Percentiles rank a stretch among this genome's conserved stretches.
These are phyloP conservation scores for Atrina japonica DNA, from an alignment of 2,888 invertebrate species.

Conservation along the genomic window DNA sequence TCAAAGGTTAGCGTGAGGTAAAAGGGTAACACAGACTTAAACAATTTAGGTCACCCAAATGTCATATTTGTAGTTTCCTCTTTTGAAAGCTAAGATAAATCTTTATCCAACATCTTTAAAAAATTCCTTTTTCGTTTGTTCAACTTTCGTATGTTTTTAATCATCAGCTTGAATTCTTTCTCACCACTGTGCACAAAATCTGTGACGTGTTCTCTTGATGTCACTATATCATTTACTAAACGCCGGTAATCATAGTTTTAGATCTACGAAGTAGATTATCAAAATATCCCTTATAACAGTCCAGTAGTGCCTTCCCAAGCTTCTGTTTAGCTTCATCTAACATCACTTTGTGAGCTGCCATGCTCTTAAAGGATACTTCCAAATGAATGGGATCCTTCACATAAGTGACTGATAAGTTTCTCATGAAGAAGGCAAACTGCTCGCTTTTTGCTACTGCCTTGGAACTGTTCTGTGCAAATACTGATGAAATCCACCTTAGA, in stretches of 20 bases:
- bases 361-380: conserved; percentile 16
- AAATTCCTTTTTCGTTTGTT: conserved; percentile 22
- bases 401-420: conserved; percentile 2
- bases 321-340: conserved; percentile 18
- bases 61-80: too few relatives aligned
- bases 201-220: neutral
- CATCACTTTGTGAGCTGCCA: neutral
- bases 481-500: conserved; percentile 10
- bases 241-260: conserved; percentile 13
- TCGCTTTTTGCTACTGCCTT: conserved; percentile 11
- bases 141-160: neutral
- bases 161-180: conserved; percentile 16
- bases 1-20: too few relatives aligned
- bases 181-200: conserved; percentile 22
- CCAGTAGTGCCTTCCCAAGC: conserved; percentile 8
- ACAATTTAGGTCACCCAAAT: too few relatives aligned
- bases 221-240: conserved; percentile 20
- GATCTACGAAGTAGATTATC: conserved; percentile 3
- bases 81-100: neutral
- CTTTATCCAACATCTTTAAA: conserved; percentile 13
- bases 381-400: conserved; percentile 11
- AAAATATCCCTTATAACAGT: conserved; percentile 5
- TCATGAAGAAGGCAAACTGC: conserved; percentile 16
- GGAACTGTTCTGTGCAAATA: conserved; percentile 3
- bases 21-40: too few relatives aligned